Base-by-base conservation (phyloP, 2,113 vertebrate genomes). In the Gymnorhina tibicen region DNA sequence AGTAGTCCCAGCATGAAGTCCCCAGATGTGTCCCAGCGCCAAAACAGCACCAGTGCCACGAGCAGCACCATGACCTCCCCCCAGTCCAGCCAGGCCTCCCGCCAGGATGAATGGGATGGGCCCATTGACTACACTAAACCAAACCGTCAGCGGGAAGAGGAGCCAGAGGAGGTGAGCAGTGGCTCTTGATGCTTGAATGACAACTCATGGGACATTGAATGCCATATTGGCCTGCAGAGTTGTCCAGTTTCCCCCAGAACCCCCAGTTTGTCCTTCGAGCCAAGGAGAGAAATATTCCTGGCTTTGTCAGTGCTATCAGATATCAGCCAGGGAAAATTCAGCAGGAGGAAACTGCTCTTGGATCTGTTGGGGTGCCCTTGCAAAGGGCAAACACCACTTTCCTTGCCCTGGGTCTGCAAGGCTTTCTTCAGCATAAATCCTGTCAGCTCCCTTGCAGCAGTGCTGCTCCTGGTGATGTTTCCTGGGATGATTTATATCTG, bases 71-170 rank as follows among this genome's bases (percentile, higher is more conserved):
- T 99, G 98, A 98, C 99, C 49, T 99, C 99, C 5, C 99, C 99
- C 11, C 99, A 98, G 94, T 98, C 98, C 58, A 98, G 98, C 97
- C 99, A 99, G 87, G 86, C 98, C 64, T 99, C 99, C 96, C 99
- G 99, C 87, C 99, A 99, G 97, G 99, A 99, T 42, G 99, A 99
- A 41, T 99, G 99, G 99, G 99, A 99, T 63, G 99, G 99, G 14
- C 99, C 99, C 58, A 98, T 99, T 85, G 99, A 99, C 98, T 99
- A 99, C 97, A 99, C 99, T 22, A 99, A 99, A 97, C 98, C 99
- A 93, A 99, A 99, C 96, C 99, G 99, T 3, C 99, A 98, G 75
- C 97, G 99, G 68, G 99, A 99, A 69, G 99, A 99, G 96, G 99
- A 99, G 64, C 95, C 98, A 3, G 99, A 99, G 60, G 99, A 99